Conservation (phyloP, 1,140 invertebrate species). For the Drosophila biarmipes region DNA sequence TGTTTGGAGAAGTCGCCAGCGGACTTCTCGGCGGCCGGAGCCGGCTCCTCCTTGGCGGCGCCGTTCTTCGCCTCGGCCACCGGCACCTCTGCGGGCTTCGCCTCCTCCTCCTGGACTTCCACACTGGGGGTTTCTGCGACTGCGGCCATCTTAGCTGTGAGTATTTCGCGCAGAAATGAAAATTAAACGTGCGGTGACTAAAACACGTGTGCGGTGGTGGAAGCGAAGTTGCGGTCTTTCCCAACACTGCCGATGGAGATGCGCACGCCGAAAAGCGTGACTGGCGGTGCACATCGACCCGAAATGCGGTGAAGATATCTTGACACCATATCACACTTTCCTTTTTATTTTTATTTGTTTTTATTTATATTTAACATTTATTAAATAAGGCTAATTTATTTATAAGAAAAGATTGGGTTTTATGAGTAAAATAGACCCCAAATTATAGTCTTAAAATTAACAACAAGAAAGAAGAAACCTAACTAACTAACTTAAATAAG, state of each 20-base stretch:
- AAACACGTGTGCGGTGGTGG: slow-evolving; percentile 48
- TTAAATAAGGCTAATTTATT: too few relatives aligned
- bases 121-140: slow-evolving; percentile 50
- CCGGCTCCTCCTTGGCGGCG: slow-evolving; percentile 46
- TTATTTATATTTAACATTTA: too few relatives aligned
- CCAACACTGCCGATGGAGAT: slow-evolving; percentile 16
- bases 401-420: too few relatives aligned
- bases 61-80: slow-evolving; percentile 55
- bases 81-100: neutral
- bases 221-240: neutral
- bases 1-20: slow-evolving; percentile 78
- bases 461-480: too few relatives aligned
- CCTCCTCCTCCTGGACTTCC: slow-evolving; percentile 38
- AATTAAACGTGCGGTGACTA: slow-evolving; percentile 16
- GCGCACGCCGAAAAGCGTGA: neutral
- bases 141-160: slow-evolving; percentile 59
- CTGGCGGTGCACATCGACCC: neutral
- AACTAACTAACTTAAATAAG: too few relatives aligned
- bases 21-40: slow-evolving; percentile 28
- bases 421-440: too few relatives aligned
- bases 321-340: neutral
- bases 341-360: too few relatives aligned
- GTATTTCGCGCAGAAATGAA: slow-evolving; percentile 24
- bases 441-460: too few relatives aligned
- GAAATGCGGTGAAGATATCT: neutral